Base-by-base conservation (phyloP, 2,888 invertebrate species). In the Gonocerus acuteangulatus region DNA sequence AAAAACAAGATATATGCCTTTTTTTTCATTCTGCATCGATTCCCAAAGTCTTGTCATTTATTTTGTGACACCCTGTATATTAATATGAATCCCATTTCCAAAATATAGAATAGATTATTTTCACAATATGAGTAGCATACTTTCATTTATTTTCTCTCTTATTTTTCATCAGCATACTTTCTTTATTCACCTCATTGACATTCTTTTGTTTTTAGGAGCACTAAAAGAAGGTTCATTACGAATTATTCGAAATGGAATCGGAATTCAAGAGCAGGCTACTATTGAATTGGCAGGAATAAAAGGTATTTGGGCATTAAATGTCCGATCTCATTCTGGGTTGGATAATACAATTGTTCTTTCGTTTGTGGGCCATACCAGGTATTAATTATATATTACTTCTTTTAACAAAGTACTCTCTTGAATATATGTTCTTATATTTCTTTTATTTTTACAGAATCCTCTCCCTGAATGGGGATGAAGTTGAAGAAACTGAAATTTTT, bases 181-280 rank as follows among this genome's bases (percentile, higher is more conserved):
- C n/a, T n/a, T n/a, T n/a, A n/a, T n/a, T n/a, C n/a, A n/a, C n/a
- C n/a, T n/a, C n/a, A n/a, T n/a, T n/a, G n/a, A n/a, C n/a, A n/a
- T n/a, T n/a, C n/a, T n/a, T n/a, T n/a, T n/a, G n/a, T 9, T 39
- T 39, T 39, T 39, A 39, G 39, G 39, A 39, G 39, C 91, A 2
- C 95, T 88, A 74, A 99, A 97, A 75, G 96, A 97, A 78, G 99
- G 99, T 0, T 95, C 96, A 0, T 77, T 99, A 34, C 82, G 97
- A 58, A 94, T 99, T 64, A 97, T 99, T 67, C 82, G 97, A 67
- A 99, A 97, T 76, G 99, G 99, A 2, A 99, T 99, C 71, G 99
- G 99, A 2, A 96, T 97, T 64, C 95, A 96, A 69, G 97, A 97
- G 74, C 92, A 95, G 73, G 97, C 97, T 0, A 92, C 90, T 51